Evolutionary conservation across 2,797 vertebrate species (phyloP).

Genomic region (Sebastolobus altivelis): DNA sequence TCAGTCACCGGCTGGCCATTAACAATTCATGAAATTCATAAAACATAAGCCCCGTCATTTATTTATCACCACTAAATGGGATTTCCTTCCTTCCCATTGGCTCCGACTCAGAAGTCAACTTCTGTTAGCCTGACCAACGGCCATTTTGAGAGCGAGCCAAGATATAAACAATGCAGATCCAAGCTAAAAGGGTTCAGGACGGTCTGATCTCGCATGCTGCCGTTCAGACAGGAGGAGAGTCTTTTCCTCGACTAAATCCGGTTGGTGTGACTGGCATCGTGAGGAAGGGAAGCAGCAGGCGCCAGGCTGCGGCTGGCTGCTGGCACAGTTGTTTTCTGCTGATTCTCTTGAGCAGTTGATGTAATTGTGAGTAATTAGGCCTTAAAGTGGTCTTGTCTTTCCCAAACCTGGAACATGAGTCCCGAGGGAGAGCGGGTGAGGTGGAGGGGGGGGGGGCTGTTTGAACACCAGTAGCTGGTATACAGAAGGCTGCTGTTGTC

Average conservation of each 20-base stretch:
- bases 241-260: slow-evolving; percentile 15
- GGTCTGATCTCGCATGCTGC: background rate
- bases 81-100: slow-evolving; percentile 85
- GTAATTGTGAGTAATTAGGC: slow-evolving; percentile 81
- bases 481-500: slow-evolving; percentile 43
- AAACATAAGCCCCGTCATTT: slow-evolving; percentile 91
- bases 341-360: slow-evolving; percentile 70
- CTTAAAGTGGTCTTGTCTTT: slow-evolving; percentile 75
- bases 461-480: slow-evolving; percentile 31
- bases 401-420: slow-evolving; percentile 68
- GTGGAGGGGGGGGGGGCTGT: background rate
- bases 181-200: background rate
- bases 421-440: slow-evolving; percentile 36
- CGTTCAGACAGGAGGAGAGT: slow-evolving; percentile 5
- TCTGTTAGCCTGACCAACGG: slow-evolving; percentile 53
- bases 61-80: slow-evolving; percentile 92
- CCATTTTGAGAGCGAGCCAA: slow-evolving; percentile 65
- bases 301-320: slow-evolving; percentile 45
- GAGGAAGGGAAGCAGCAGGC: slow-evolving; percentile 50
- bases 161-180: slow-evolving; percentile 38
- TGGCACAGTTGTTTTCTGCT: slow-evolving; percentile 70
- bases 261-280: slow-evolving; percentile 32
- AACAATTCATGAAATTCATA: slow-evolving; percentile 95
- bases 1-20: slow-evolving; percentile 89
- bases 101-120: slow-evolving; percentile 67